Conservation (phyloP, 2,888 invertebrate genomes). For the Hyalella azteca region DNA sequence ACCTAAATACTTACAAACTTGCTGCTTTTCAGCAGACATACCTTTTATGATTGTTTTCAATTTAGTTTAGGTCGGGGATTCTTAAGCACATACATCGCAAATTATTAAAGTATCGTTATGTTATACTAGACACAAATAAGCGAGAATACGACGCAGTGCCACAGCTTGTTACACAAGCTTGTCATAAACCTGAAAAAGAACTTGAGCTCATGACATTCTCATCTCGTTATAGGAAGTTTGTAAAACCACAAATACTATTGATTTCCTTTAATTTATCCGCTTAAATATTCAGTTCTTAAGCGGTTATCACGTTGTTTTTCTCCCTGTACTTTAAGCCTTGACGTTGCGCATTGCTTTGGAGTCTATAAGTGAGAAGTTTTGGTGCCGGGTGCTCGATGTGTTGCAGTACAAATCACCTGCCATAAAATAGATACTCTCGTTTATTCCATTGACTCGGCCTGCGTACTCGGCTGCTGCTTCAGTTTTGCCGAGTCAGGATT, state of each 20-base stretch:
- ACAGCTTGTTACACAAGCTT: too few species aligned
- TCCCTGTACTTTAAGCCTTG: background rate
- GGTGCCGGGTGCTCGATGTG: background rate
- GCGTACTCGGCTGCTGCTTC: background rate
- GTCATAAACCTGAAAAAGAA: too few species aligned
- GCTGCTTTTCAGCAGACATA: background rate
- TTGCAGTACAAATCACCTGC: slow-evolving; percentile 4
- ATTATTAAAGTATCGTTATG: too few species aligned
- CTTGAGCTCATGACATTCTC: background rate
- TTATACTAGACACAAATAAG: too few species aligned
- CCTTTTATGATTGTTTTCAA: background rate
- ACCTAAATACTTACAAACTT: background rate
- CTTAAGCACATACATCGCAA: background rate
- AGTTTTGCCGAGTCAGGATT: background rate
- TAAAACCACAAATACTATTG: background rate
- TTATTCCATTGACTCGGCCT: background rate
- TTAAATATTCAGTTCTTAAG: background rate
- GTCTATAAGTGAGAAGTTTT: background rate
- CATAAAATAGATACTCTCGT: background rate
- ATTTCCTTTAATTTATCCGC: background rate
- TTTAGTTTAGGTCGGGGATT: background rate
- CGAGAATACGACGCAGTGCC: too few species aligned
- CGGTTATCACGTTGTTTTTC: background rate
- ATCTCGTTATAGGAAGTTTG: background rate
- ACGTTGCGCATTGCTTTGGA: background rate